These are phyloP conservation scores for Lagria hirta DNA, from an alignment of 2,888 invertebrate genomes.

Conservation along the genomic window DNA sequence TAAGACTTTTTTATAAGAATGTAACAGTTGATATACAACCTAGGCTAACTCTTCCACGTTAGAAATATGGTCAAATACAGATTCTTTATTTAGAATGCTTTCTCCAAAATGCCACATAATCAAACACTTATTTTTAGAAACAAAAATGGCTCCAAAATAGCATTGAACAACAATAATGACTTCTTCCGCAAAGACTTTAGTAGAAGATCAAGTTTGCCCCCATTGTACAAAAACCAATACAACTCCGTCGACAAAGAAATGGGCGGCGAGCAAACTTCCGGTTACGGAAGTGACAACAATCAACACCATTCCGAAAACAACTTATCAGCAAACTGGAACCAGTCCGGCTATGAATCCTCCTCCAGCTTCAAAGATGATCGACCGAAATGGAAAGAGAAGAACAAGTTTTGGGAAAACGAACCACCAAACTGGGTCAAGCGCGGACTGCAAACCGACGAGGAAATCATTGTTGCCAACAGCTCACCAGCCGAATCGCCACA, in stretches of 20 bases:
- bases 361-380: constrained; percentile 62
- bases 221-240: constrained; percentile 49
- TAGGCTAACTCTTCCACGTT: no score
- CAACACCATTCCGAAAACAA: constrained; percentile 53
- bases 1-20: no score
- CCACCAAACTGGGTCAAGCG: constrained; percentile 60
- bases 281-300: constrained; percentile 78
- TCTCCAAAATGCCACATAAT: not conserved
- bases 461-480: constrained; percentile 53
- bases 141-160: constrained; percentile 40
- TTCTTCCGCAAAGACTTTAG: constrained; percentile 35
- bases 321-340: constrained; percentile 31
- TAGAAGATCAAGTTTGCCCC: constrained; percentile 49
- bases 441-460: constrained; percentile 56
- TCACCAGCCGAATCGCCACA: constrained; percentile 53
- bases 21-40: no score
- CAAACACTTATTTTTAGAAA: constrained; percentile 34
- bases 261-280: constrained; percentile 79
- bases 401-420: constrained; percentile 61
- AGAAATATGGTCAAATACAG: no score
- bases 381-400: constrained; percentile 74
- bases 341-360: constrained; percentile 50
- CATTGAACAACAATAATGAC: constrained; percentile 35
- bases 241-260: constrained; percentile 47
- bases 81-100: no score